Evolutionary conservation across 1,140 invertebrate species (phyloP).

Genomic region (Formica selysi): DNA sequence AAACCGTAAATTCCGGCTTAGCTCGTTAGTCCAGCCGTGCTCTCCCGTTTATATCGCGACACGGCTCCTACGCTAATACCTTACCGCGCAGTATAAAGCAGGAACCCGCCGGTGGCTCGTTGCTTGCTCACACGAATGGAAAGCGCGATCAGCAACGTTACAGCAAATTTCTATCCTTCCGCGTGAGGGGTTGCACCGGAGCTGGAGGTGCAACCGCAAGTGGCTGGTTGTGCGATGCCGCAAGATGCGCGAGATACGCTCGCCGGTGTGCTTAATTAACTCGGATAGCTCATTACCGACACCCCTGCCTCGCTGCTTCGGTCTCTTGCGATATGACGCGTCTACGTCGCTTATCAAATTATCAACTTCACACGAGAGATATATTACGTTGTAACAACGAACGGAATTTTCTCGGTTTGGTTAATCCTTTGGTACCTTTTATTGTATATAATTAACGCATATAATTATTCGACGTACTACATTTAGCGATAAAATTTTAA

Average conservation of each 20-base stretch:
- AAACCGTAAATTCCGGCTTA: constrained; percentile 53
- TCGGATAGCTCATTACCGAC: constrained; percentile 58
- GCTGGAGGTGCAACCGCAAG: constrained; percentile 29
- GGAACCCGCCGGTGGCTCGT: constrained; percentile 13
- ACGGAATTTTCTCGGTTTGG: constrained; percentile 13
- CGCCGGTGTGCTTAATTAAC: constrained; percentile 63
- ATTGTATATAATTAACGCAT: background rate
- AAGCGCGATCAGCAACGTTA: constrained; percentile 49
- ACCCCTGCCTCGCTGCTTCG: constrained; percentile 35
- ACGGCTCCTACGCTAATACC: constrained; percentile 21
- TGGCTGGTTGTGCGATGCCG: constrained; percentile 50
- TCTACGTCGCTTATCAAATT: constrained; percentile 56
- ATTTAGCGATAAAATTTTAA: too few relatives aligned
- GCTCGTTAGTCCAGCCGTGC: constrained; percentile 47
- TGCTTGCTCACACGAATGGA: constrained; percentile 23
- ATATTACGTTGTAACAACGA: background rate
- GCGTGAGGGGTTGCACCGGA: background rate
- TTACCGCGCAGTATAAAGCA: constrained; percentile 7
- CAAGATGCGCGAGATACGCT: constrained; percentile 54
- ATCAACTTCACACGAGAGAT: constrained; percentile 40
- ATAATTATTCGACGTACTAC: background rate
- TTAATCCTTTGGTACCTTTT: background rate
- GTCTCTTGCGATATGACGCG: constrained; percentile 45
- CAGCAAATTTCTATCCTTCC: constrained; percentile 57
- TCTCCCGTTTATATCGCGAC: constrained; percentile 41